Percentiles rank a stretch among this genome's conserved stretches.
Evolutionary conservation across 2,113 vertebrate genomes (phyloP).

Genomic region (Thinocorus orbignyianus): DNA sequence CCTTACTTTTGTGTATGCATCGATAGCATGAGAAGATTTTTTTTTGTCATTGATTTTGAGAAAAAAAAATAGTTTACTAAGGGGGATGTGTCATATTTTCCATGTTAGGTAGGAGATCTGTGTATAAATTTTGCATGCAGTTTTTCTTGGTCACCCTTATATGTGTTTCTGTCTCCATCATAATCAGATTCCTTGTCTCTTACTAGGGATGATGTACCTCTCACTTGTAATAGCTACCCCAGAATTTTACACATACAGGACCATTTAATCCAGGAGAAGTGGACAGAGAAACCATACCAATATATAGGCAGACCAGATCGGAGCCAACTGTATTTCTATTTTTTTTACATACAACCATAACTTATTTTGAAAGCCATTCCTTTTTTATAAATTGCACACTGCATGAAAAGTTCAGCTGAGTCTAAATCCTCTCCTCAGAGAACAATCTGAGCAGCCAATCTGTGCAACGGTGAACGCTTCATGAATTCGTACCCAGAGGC

Average conservation of each 20-base stretch:
- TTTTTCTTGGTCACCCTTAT: not conserved
- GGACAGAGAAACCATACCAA: not conserved
- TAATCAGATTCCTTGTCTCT: not conserved
- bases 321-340: not conserved
- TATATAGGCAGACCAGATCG: not conserved
- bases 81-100: not conserved
- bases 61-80: not conserved
- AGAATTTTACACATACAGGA: not conserved
- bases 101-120: not conserved
- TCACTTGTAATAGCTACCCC: not conserved
- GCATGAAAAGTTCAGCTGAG: not conserved
- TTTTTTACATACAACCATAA: not conserved
- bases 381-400: constrained; percentile 2
- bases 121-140: not conserved
- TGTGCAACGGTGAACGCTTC: not conserved
- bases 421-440: constrained; percentile 31
- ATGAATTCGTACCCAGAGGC: not conserved
- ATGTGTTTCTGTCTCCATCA: not conserved
- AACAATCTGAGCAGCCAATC: not conserved
- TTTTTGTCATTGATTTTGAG: not conserved
- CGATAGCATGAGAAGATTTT: not conserved
- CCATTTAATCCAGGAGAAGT: not conserved
- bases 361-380: constrained; percentile 32
- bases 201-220: not conserved
- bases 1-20: not conserved